A percentile compares a stretch with the other conserved stretches of the same genome.
These are phyloP conservation scores for Steromphala cineraria DNA, from an alignment of 2,888 invertebrate genomes.

Conservation along the genomic window DNA sequence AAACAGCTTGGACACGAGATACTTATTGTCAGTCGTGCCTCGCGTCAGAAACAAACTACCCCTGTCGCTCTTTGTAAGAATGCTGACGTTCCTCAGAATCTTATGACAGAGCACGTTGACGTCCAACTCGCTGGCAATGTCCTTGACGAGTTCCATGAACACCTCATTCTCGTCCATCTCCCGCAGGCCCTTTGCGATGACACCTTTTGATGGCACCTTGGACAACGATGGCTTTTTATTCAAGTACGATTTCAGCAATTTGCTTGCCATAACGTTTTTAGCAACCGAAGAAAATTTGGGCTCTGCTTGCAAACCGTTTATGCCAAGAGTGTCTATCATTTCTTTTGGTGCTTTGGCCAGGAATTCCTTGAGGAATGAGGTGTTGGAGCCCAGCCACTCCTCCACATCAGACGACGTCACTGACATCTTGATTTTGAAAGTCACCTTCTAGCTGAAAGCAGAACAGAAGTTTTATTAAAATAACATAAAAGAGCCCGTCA, in stretches of 20 bases:
- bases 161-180: slow-evolving; percentile 81
- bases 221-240: slow-evolving; percentile 46
- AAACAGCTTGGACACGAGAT: slow-evolving; percentile 92
- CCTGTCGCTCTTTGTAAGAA: slow-evolving; percentile 90
- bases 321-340: background rate
- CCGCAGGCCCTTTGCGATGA: background rate
- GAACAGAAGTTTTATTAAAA: too few species aligned
- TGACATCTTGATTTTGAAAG: background rate
- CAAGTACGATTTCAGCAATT: slow-evolving; percentile 66
- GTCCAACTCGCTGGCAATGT: slow-evolving; percentile 94
- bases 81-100: slow-evolving; percentile 92
- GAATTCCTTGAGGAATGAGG: background rate
- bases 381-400: background rate
- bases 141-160: slow-evolving; percentile 95
- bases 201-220: slow-evolving; percentile 26
- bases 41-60: slow-evolving; percentile 92
- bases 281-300: slow-evolving; percentile 30
- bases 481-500: too few species aligned
- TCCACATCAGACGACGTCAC: background rate
- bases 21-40: slow-evolving; percentile 84
- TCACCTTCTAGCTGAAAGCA: background rate
- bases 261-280: slow-evolving; percentile 63
- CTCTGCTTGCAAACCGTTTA: background rate
- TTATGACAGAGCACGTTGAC: slow-evolving; percentile 96
- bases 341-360: background rate